These are phyloP conservation scores for Cephus nigrinus DNA, from an alignment of 2,888 invertebrate genomes.

Conservation along the genomic window DNA sequence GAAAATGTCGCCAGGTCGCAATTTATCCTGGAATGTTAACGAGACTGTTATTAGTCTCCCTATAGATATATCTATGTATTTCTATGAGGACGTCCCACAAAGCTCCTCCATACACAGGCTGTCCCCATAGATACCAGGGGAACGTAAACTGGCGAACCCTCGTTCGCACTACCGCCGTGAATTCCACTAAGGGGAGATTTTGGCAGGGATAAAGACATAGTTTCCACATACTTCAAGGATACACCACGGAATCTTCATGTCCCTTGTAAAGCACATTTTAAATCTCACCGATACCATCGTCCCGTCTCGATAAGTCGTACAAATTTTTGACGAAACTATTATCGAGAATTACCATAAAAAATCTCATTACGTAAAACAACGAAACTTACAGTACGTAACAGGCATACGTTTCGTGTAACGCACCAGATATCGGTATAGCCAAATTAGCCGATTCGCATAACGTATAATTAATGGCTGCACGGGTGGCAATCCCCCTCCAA, in stretches of 20 bases:
- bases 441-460: not conserved
- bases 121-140: not conserved
- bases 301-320: not conserved
- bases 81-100: not conserved
- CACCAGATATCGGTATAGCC: not conserved
- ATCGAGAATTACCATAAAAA: no score
- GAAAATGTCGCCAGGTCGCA: not conserved
- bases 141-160: not conserved
- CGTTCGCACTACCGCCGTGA: not conserved
- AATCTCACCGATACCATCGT: not conserved
- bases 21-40: not conserved
- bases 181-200: not conserved
- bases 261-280: not conserved
- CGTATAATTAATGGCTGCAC: not conserved
- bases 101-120: not conserved
- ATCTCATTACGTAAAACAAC: not conserved
- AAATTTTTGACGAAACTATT: no score
- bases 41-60: not conserved
- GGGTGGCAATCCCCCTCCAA: not conserved
- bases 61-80: not conserved
- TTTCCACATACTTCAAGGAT: conserved; percentile 8
- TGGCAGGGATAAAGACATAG: conserved; percentile 19
- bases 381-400: not conserved
- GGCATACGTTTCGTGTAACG: not conserved
- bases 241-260: not conserved